These are phyloP conservation scores for Bostrychus sinensis DNA, from an alignment of 2,113 vertebrate genomes.

Conservation along the genomic window DNA sequence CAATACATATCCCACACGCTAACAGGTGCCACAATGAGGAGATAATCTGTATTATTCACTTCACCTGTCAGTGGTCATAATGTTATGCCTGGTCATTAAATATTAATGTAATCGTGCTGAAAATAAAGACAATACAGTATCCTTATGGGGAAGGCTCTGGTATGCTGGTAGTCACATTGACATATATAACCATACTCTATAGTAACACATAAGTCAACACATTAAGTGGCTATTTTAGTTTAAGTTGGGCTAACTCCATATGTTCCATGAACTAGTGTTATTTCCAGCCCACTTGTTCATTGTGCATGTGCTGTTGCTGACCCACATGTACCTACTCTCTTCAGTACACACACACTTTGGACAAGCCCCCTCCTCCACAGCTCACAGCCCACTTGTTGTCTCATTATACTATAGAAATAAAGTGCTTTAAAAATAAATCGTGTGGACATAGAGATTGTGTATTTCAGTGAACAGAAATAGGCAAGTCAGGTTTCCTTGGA, in stretches of 20 bases:
- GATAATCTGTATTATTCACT: too few relatives aligned
- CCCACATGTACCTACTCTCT: conserved; percentile 33
- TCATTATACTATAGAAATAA: conserved; percentile 51
- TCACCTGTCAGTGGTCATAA: too few relatives aligned
- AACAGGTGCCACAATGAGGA: too few relatives aligned
- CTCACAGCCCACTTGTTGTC: conserved; percentile 65
- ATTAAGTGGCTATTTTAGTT: too few relatives aligned
- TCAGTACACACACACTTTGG: conserved; percentile 11
- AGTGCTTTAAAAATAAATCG: conserved; percentile 64
- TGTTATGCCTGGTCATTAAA: too few relatives aligned
- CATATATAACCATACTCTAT: too few relatives aligned
- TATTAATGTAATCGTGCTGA: too few relatives aligned
- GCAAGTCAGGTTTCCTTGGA: conserved; percentile 72
- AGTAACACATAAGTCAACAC: too few relatives aligned
- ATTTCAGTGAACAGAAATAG: conserved; percentile 40
- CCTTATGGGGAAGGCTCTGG: too few relatives aligned
- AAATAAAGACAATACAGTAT: too few relatives aligned
- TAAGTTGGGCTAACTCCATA: conserved; percentile 24
- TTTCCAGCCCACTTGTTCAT: conserved; percentile 36
- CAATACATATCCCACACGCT: too few relatives aligned
- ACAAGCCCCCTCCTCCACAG: conserved; percentile 10
- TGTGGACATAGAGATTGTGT: conserved; percentile 11
- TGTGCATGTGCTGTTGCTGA: conserved; percentile 30
- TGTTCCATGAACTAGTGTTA: conserved; percentile 25
- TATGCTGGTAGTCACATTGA: too few relatives aligned